Conservation (phyloP, 1,140 invertebrate genomes). For the Muscidifurax raptorellus region DNA sequence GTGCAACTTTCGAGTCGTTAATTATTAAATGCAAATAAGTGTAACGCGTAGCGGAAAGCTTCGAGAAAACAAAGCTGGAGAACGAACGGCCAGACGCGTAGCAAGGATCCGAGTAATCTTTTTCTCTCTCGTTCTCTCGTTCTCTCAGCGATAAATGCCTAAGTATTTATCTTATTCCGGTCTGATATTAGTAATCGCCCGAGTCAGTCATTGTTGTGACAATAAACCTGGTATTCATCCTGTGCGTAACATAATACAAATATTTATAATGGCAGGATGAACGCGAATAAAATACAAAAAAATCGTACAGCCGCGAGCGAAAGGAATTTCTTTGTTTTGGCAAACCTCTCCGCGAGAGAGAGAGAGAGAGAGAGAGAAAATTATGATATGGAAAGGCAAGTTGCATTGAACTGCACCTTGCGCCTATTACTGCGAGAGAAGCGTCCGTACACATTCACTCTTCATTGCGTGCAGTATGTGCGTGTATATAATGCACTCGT, state of each 20-base stretch:
- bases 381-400: not conserved
- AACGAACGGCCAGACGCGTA: not conserved
- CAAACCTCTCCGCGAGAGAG: not conserved
- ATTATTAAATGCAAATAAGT: not conserved
- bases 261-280: not conserved
- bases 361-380: too few species aligned
- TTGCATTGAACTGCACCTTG: not conserved
- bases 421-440: not conserved
- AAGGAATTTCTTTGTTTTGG: not conserved
- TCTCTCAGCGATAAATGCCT: not conserved
- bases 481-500: not conserved
- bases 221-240: not conserved
- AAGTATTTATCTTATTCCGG: constrained; percentile 19
- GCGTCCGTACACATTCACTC: not conserved
- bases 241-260: not conserved
- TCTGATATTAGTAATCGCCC: constrained; percentile 4
- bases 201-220: not conserved
- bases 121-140: not conserved
- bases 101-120: not conserved
- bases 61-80: not conserved
- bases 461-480: not conserved
- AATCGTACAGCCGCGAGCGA: too few species aligned
- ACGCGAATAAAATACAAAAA: not conserved
- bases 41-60: not conserved
- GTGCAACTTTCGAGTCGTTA: not conserved